Conservation (phyloP, 2,113 vertebrate genomes). For the Sakesphorus luctuosus region DNA sequence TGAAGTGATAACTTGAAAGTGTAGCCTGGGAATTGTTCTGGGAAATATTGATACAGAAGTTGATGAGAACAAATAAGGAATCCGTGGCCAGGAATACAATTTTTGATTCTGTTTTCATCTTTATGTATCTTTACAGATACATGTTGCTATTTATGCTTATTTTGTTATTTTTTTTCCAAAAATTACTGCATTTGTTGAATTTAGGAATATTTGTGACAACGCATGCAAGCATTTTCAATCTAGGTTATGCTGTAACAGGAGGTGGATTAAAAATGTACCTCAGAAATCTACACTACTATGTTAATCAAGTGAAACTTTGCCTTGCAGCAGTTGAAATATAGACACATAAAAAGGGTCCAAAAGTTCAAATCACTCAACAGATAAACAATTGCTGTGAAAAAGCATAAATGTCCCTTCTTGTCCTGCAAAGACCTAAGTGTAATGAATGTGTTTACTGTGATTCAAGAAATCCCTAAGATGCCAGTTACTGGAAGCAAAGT, state of each 20-base stretch:
- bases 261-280: not conserved
- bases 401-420: not conserved
- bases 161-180: not conserved
- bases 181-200: not conserved
- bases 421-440: not conserved
- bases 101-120: not conserved
- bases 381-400: not conserved
- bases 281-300: not conserved
- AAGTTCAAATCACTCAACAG: not conserved
- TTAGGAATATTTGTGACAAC: not conserved
- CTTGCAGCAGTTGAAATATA: not conserved
- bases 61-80: not conserved
- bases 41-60: not conserved
- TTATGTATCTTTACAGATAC: not conserved
- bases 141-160: not conserved
- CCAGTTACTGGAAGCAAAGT: not conserved
- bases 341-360: not conserved
- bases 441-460: not conserved
- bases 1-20: not conserved
- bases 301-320: not conserved
- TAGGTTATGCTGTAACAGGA: not conserved
- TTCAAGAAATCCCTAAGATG: not conserved
- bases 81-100: not conserved
- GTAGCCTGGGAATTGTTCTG: not conserved
- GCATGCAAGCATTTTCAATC: not conserved